These are phyloP conservation scores for Drosophila sp. DNA, from an alignment of 1,140 invertebrate genomes.

Conservation along the genomic window DNA sequence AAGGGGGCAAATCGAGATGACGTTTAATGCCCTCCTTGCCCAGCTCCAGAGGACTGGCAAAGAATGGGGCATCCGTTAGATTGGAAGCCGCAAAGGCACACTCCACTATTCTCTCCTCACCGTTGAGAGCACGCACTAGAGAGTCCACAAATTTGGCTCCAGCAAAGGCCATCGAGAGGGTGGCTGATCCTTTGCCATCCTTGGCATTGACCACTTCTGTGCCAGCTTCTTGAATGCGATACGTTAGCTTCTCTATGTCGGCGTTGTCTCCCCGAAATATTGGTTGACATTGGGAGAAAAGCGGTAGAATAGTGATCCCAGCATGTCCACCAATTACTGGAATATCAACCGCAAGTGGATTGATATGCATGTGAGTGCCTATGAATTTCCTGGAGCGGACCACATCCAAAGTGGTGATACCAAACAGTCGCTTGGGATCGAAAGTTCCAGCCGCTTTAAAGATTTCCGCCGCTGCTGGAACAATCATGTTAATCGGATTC, in stretches of 20 bases:
- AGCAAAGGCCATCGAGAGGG: conserved; percentile 98
- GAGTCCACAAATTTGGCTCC: conserved; percentile 94
- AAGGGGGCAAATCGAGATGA: conserved; percentile 95
- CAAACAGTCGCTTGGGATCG: conserved; percentile 96
- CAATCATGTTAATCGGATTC: conserved; percentile 98
- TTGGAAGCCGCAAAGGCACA: conserved; percentile 96
- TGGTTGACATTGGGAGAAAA: conserved; percentile 95
- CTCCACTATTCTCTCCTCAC: conserved; percentile 94
- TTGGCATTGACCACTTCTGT: conserved; percentile 99
- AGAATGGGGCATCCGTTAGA: conserved; percentile 94
- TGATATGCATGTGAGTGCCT: conserved; percentile 89
- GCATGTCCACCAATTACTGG: conserved; percentile 99
- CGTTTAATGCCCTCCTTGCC: conserved; percentile 96
- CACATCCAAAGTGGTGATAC: conserved; percentile 97
- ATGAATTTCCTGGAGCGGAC: conserved; percentile 97
- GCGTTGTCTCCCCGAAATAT: conserved; percentile 87
- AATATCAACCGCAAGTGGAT: conserved; percentile 91
- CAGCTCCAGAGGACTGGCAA: conserved; percentile 95
- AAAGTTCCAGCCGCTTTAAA: conserved; percentile 92
- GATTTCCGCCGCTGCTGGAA: conserved; percentile 97
- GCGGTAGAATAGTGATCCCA: conserved; percentile 97
- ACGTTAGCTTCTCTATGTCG: conserved; percentile 89
- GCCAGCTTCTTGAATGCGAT: conserved; percentile 96
- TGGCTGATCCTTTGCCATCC: conserved; percentile 97
- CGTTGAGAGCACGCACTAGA: conserved; percentile 90